Percentiles rank a stretch among this genome's conserved stretches.
phyloP scores from a whole-genome alignment of 2,113 vertebrate genomes.

The Oostethus manadensis region DNA sequence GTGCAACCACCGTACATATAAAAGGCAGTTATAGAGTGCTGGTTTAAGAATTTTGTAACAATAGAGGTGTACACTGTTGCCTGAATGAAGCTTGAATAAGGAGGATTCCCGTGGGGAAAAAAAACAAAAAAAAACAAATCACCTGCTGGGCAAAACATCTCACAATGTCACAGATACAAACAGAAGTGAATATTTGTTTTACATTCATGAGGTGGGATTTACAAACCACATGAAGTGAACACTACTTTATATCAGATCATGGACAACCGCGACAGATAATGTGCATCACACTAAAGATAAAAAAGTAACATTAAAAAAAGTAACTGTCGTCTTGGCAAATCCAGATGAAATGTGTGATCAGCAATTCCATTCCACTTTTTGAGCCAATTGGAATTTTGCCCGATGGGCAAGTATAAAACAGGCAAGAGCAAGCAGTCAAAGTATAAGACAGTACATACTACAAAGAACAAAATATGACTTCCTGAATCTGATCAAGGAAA shows the following conservation, averaged over 20 bases:
- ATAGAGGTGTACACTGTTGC: neutral
- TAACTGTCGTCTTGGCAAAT: neutral
- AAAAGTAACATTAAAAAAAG: neutral
- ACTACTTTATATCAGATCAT: neutral
- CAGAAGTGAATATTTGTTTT: conserved; percentile 5
- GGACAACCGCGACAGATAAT: neutral
- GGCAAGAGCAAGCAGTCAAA: too few relatives aligned
- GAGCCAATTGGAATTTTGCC: too few relatives aligned
- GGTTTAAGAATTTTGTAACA: neutral
- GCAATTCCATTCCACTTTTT: too few relatives aligned
- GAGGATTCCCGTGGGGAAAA: neutral
- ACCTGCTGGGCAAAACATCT: neutral
- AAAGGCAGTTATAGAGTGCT: neutral
- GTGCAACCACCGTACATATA: too few relatives aligned
- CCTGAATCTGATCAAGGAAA: too few relatives aligned
- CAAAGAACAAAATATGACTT: too few relatives aligned
- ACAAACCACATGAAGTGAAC: neutral
- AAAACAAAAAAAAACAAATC: neutral
- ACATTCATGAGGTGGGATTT: neutral
- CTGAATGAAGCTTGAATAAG: neutral
- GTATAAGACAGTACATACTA: too few relatives aligned
- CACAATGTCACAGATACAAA: too few relatives aligned
- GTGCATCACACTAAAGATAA: neutral
- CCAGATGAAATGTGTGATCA: too few relatives aligned
- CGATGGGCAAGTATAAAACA: too few relatives aligned